Evolutionary conservation across 2,888 invertebrate genomes (phyloP), one percentile per base, ranked within the genome.

Genomic region (Caenorhabditis auriculariae): DNA sequence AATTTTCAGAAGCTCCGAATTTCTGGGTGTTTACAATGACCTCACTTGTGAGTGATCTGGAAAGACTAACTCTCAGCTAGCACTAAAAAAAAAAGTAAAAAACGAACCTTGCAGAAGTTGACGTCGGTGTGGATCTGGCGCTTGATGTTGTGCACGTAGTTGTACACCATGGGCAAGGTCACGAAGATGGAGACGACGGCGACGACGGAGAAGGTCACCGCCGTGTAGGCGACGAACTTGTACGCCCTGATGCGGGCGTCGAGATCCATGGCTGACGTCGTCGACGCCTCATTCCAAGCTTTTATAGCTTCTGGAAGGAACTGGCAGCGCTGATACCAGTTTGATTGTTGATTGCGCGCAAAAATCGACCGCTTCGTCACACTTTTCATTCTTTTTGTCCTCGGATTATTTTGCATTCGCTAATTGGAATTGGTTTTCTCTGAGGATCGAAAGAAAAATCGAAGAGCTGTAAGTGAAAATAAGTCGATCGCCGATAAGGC

Each of bases 151-250:
- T 73, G 68, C 28, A 76, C 76, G 51, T 76, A 76, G 60, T 75
- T 75, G 69, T 77, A 77, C 23, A 77, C 77, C 77, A 77, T 76
- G 23, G 77, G 77, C 48, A 77, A 60, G 24, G 77, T 77, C 48
- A 76, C 73, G 53, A 77, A 76, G 23, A 76, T 70, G 41, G 73
- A 73, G 45, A 76, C 69, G 51, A 76, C 76, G 32, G 76, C 76
- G 28, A 76, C 76, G 27, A 76, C 76, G 12, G 74, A 68, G 55
- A 74, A 72, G 53, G 72, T 69, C 51, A 74, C 74, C 32, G 69
- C 69, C 56, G 66, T 59, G 54, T 69, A 69, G 54, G 69, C 69
- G 37, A 69, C 69, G 45, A 69, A 66, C 44, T 65, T 66, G 49
- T 69, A 69, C 24, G 69, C 69, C 52, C 66, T 66, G 47, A 69